A percentile compares a stretch with the other conserved stretches of the same genome.
These are phyloP conservation scores for Grantiella picta DNA, from an alignment of 2,113 vertebrate species.

Conservation along the genomic window DNA sequence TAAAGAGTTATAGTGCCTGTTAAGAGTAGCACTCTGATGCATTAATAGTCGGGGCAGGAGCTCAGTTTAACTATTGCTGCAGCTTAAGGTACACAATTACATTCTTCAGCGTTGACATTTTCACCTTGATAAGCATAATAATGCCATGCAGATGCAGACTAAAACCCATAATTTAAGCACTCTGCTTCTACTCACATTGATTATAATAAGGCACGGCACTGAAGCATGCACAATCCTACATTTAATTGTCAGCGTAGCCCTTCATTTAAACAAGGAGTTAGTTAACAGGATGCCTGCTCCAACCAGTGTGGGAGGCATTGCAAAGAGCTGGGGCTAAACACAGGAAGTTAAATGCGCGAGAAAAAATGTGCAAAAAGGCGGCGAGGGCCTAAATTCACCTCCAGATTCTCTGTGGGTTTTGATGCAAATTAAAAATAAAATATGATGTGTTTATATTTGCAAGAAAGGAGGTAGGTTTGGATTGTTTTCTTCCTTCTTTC, in stretches of 20 bases:
- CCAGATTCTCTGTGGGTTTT: background rate
- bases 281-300: conserved; percentile 46
- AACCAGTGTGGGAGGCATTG: conserved; percentile 45
- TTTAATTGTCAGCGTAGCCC: conserved; percentile 65
- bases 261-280: conserved; percentile 72
- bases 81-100: conserved; percentile 62
- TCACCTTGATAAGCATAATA: conserved; percentile 69
- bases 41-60: conserved; percentile 46
- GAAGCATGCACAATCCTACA: conserved; percentile 49
- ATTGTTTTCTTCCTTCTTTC: background rate
- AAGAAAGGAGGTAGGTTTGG: background rate
- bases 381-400: background rate
- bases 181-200: conserved; percentile 47
- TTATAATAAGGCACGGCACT: conserved; percentile 60
- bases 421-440: conserved; percentile 3
- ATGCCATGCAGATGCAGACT: conserved; percentile 50
- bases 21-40: conserved; percentile 24
- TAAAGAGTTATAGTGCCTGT: background rate
- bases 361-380: background rate
- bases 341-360: background rate
- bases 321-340: conserved; percentile 29
- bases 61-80: conserved; percentile 47
- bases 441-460: background rate
- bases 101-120: conserved; percentile 50
- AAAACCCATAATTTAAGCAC: conserved; percentile 64